Base-by-base conservation (phyloP, 2,113 vertebrate genomes). In the Sturnira hondurensis region DNA sequence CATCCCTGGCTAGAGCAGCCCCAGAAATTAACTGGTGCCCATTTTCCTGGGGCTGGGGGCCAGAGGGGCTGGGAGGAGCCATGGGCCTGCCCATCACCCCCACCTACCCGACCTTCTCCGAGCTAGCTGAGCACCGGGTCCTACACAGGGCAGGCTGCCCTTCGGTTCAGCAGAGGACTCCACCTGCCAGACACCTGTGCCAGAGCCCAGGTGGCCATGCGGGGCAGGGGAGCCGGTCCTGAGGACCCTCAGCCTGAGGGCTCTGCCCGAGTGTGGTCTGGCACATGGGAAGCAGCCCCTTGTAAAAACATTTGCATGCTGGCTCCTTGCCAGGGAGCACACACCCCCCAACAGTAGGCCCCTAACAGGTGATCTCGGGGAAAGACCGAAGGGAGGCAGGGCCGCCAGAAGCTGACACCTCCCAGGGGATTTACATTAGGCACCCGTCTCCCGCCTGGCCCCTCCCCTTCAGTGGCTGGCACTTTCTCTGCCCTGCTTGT, bases 191-290 rank as follows among this genome's bases (percentile, higher is more conserved):
- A 38, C 26, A 33, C 47, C 28, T 43, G 16, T 4, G 41, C 54
- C 63, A 70, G 71, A 89, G 20, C 47, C 16, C 22, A 24, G n/a
- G 19, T 1, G 2, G 24, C 31, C 41, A 36, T 5, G 5, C 15
- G 13, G 68, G 20, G 26, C 31, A 26, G 24, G 74, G 31, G 2
- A 36, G 33, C 67, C 41, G 43, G 9, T 5, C 38, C 61, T 5
- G 38, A 56, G 65, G 36, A 36, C 61, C 68, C 54, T 65, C 41
- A 36, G 8, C 82, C 17, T 36, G 28, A 47, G 43, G 50, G 6
- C 81, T 83, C 0, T 0, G 63, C 80, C 7, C 8, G 0, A 10
- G 5, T 2, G 33, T 50, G 26, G 50, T 19, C 36, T 0, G 0
- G 36, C 19, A 0, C 0, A 22, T 54, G 67, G 41, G 17, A 84